Conservation (phyloP, 2,888 invertebrate genomes). For the Tineola bisselliella region DNA sequence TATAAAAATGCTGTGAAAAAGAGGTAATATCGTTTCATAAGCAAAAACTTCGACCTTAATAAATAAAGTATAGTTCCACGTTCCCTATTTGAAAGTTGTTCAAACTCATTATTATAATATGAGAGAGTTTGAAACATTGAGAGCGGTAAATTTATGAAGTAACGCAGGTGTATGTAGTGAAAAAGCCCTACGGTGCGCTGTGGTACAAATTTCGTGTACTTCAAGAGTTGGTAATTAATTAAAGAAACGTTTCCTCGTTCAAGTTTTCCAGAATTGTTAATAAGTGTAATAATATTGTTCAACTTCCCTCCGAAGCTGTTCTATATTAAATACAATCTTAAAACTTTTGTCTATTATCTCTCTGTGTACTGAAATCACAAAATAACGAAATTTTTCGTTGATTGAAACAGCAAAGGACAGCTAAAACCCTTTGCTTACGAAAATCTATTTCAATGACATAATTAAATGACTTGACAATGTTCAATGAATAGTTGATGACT, state of each 20-base stretch:
- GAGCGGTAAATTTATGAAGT: slow-evolving; percentile 1
- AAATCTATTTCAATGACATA: background rate
- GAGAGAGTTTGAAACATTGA: background rate
- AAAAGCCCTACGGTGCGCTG: background rate
- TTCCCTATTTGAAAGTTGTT: background rate
- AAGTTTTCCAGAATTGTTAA: slow-evolving; percentile 10
- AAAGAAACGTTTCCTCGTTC: slow-evolving; percentile 7
- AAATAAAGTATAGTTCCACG: no score
- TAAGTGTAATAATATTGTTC: slow-evolving; percentile 3
- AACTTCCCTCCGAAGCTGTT: background rate
- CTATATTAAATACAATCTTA: background rate
- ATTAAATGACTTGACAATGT: background rate
- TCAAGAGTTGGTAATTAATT: slow-evolving; percentile 9
- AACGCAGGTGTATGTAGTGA: slow-evolving; percentile 3
- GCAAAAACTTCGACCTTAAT: no score
- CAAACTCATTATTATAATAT: slow-evolving; percentile 3
- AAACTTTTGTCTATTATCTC: background rate
- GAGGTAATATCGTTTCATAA: no score
- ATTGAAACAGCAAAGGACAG: no score
- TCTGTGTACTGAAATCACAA: no score
- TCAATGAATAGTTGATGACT: background rate
- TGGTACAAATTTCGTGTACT: slow-evolving; percentile 7
- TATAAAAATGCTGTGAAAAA: no score
- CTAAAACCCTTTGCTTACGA: no score
- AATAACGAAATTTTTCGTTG: no score